Evolutionary conservation across 1,140 invertebrate species (phyloP), one percentile per base, ranked within the genome.

Genomic region (Drosophila simulans): DNA sequence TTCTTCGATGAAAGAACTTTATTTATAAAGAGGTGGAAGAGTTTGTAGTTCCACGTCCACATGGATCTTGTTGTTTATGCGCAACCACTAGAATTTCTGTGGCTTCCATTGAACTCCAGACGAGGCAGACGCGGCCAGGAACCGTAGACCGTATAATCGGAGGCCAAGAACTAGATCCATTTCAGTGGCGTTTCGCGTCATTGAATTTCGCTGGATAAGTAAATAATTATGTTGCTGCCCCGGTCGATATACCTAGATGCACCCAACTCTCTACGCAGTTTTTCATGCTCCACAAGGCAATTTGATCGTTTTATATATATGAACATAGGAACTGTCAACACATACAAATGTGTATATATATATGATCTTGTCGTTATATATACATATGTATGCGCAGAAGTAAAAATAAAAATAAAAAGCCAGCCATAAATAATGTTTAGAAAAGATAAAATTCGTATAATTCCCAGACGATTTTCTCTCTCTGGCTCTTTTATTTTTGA

Each of bases 281-380:
- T 54, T 69, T 81, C 53, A 86, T 73, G 81, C 81, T 65, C 59
- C 57, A 64, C 57, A 69, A 49, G 63, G 46, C 79, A 81, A 76
- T 60, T 75, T 63, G 54, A n/a, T n/a, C n/a, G n/a, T n/a, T n/a
- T 17, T 7, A 27, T 27, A 27, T 27, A 8, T 31, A 31, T 31
- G 20, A 2, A 22, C 20, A 22, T 22, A 22, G 10, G 8, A 31
- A 31, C 31, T 31, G 31, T 2, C 7, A 31, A 31, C 31, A 39
- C 1, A 39, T 39, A 37, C 11, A 37, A 34, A 15, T 22, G 17
- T 37, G 27, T 35, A 40, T 40, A n/a, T 40, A n/a, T 57, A 49
- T 49, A 49, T 57, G 40, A 57, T 49, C 27, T 17, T 25, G 31
- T 27, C 56, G 40, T 34, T 55, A 20, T 17, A 45, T 37, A 46